phyloP scores from a whole-genome alignment of 2,888 invertebrate genomes.

The Machimus rusticus region DNA sequence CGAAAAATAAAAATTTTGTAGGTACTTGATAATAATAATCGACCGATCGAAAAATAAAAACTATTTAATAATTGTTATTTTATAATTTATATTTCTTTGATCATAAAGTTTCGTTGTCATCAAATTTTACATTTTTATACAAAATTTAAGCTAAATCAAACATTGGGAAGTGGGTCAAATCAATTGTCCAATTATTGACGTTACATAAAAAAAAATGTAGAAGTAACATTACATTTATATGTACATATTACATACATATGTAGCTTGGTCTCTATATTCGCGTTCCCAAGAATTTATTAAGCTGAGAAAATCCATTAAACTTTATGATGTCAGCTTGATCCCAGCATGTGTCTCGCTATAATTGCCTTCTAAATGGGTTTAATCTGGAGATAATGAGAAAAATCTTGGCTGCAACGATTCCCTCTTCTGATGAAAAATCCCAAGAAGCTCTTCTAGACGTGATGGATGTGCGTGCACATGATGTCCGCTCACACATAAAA shows the following conservation, averaged over 20 bases:
- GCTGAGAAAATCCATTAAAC: neutral
- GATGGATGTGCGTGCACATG: neutral
- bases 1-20: no score
- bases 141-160: no score
- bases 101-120: no score
- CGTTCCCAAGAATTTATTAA: neutral
- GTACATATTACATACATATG: neutral
- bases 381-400: constrained; percentile 23
- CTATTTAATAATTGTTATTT: no score
- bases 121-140: no score
- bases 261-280: neutral
- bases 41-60: no score
- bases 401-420: neutral
- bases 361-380: constrained; percentile 6
- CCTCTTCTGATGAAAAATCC: neutral
- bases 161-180: no score
- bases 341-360: neutral
- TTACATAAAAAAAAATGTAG: neutral
- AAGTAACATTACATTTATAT: neutral
- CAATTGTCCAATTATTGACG: no score
- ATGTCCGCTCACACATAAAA: neutral
- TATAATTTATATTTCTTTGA: no score
- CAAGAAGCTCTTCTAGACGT: neutral
- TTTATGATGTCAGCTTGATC: neutral
- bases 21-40: no score